A percentile compares a stretch with the other conserved stretches of the same genome.
These are phyloP conservation scores for Alethe diademata DNA, from an alignment of 2,113 vertebrate genomes.

Conservation along the genomic window DNA sequence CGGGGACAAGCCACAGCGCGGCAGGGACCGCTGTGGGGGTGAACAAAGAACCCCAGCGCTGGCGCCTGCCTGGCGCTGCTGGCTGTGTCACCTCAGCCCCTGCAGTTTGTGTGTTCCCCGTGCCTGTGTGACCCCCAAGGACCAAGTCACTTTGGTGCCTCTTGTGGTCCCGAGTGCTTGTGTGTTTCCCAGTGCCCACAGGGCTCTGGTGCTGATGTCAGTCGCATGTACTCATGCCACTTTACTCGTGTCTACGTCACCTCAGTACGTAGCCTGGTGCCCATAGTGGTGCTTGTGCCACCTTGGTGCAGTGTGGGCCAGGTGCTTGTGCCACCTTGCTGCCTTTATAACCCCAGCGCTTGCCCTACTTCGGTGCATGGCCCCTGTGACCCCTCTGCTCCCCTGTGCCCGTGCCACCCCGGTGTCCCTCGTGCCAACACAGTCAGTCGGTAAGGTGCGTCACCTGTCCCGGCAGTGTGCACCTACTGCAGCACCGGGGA, in stretches of 20 bases:
- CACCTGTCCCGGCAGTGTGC: constrained; percentile 78
- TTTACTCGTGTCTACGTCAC: background rate
- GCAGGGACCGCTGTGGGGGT: background rate
- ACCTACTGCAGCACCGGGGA: constrained; percentile 92
- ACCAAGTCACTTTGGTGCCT: accelerated
- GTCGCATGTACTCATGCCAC: background rate
- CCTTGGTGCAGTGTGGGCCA: background rate
- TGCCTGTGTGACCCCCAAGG: background rate
- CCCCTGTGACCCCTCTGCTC: no score
- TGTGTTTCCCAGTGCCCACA: background rate
- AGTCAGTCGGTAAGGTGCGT: accelerated
- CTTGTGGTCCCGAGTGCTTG: background rate
- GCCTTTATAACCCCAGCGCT: accelerated
- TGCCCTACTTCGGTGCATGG: accelerated
- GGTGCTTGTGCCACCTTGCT: background rate
- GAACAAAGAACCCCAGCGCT: accelerated
- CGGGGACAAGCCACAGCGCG: background rate
- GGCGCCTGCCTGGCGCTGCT: background rate
- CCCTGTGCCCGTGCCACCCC: accelerated
- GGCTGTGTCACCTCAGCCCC: background rate
- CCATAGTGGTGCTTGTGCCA: background rate
- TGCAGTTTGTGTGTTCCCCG: accelerated
- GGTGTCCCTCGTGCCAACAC: background rate
- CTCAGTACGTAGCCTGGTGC: accelerated
- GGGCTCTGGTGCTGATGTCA: background rate